Conservation (phyloP, 1,140 invertebrate genomes). For the Leptopilina clavipes region DNA sequence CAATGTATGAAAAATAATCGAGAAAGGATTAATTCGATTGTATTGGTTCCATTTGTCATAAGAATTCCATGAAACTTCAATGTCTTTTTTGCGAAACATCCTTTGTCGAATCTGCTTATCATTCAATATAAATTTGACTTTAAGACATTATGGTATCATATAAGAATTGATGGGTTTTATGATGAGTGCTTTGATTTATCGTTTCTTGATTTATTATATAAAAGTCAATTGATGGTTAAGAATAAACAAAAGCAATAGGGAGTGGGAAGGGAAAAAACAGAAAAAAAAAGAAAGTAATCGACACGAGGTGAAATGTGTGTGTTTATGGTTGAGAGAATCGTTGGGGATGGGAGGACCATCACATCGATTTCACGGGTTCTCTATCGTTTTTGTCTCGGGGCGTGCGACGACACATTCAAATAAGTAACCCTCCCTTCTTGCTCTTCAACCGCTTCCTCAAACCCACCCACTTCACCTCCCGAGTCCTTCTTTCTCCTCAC, state of each 20-base stretch:
- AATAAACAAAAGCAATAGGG: not conserved
- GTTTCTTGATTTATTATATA: slow-evolving; percentile 1
- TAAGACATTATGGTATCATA: not conserved
- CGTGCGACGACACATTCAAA: slow-evolving; percentile 73
- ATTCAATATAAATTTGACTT: slow-evolving; percentile 16
- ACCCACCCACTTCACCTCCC: slow-evolving; percentile 54
- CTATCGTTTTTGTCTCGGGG: slow-evolving; percentile 69
- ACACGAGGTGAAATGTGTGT: slow-evolving; percentile 11
- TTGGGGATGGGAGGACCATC: slow-evolving; percentile 47
- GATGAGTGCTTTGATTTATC: not conserved
- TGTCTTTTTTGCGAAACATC: not conserved
- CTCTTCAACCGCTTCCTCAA: slow-evolving; percentile 48
- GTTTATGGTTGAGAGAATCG: slow-evolving; percentile 42
- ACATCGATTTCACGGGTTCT: slow-evolving; percentile 70
- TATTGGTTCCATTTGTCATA: not conserved
- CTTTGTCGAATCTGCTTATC: slow-evolving; percentile 3
- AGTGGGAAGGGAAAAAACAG: too few relatives aligned
- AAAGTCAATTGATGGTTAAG: not conserved
- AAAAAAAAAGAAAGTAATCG: slow-evolving; percentile 14
- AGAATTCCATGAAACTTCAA: not conserved
- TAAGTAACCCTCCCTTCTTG: slow-evolving; percentile 65
- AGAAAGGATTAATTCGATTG: too few relatives aligned
- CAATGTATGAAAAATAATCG: too few relatives aligned
- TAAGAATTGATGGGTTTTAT: not conserved
- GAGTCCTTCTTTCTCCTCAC: slow-evolving; percentile 58